These are phyloP conservation scores for Ectemnius continuus DNA, from an alignment of 2,888 invertebrate genomes.

Conservation along the genomic window DNA sequence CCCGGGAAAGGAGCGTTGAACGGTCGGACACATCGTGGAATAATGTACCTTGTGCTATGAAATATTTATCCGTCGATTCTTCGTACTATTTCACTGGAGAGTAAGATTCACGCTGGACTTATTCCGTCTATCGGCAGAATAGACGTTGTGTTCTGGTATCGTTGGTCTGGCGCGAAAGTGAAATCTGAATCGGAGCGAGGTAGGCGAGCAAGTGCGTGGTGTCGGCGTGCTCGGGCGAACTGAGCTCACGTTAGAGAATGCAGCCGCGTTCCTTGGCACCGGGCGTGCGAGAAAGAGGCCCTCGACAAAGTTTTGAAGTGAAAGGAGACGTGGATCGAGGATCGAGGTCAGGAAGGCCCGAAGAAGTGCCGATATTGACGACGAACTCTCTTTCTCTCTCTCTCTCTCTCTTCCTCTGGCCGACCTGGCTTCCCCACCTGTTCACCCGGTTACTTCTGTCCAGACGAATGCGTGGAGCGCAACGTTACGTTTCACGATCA, in stretches of 20 bases:
- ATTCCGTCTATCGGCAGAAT: background rate
- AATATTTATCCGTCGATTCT: no score
- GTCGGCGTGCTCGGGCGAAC: conserved; percentile 33
- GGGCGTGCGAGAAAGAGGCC: conserved; percentile 61
- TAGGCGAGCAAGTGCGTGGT: conserved; percentile 15
- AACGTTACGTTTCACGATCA: conserved; percentile 3
- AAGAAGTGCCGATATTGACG: conserved; percentile 45
- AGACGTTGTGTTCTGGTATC: background rate
- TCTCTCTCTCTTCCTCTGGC: conserved; percentile 13
- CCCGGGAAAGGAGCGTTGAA: no score
- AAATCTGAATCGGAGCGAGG: conserved; percentile 39
- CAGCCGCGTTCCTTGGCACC: conserved; percentile 35
- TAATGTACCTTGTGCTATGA: no score
- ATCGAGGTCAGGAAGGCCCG: conserved; percentile 69
- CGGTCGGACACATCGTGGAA: no score
- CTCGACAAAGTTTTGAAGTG: conserved; percentile 74
- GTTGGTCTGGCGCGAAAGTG: conserved; percentile 45
- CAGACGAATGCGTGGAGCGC: background rate
- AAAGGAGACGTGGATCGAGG: conserved; percentile 73
- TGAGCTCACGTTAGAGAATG: conserved; percentile 37
- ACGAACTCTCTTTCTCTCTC: conserved; percentile 53
- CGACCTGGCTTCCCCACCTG: conserved; percentile 4
- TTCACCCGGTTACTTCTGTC: conserved; percentile 1
- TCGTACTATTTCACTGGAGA: background rate
- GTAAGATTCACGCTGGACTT: background rate